Conservation (phyloP, 2,888 invertebrate genomes). For the Artemia sinica region DNA sequence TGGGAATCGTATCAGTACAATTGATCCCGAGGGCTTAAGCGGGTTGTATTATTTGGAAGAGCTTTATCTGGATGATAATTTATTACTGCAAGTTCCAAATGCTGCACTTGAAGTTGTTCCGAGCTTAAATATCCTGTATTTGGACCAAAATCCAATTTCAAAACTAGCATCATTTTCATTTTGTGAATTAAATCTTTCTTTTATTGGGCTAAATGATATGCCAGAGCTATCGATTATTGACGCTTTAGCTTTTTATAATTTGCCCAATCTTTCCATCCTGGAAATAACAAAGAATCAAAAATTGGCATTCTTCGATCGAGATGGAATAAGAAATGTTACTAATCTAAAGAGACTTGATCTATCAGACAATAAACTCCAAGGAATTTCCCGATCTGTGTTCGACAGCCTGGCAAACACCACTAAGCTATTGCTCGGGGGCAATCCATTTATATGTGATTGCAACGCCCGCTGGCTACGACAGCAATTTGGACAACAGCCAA, state of each 20-base stretch:
- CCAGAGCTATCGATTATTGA: slow-evolving; percentile 31
- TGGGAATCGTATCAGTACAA: slow-evolving; percentile 28
- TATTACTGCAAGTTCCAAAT: slow-evolving; percentile 25
- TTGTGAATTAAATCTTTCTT: slow-evolving; percentile 28
- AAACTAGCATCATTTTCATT: slow-evolving; percentile 27
- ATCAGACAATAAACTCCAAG: slow-evolving; percentile 32
- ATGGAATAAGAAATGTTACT: slow-evolving; percentile 31
- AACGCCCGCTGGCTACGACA: slow-evolving; percentile 30
- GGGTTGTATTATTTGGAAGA: slow-evolving; percentile 28
- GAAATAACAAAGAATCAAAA: slow-evolving; percentile 32
- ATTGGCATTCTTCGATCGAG: slow-evolving; percentile 32
- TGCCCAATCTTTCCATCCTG: slow-evolving; percentile 30
- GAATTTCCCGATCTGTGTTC: slow-evolving; percentile 30
- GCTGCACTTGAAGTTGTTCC: slow-evolving; percentile 25
- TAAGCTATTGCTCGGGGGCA: slow-evolving; percentile 32
- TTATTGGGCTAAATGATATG: slow-evolving; percentile 31
- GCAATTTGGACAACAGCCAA: slow-evolving; percentile 21
- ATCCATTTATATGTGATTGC: slow-evolving; percentile 35
- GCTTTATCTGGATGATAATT: slow-evolving; percentile 27
- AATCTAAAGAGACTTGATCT: slow-evolving; percentile 30
- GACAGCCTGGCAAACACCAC: slow-evolving; percentile 29
- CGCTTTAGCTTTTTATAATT: slow-evolving; percentile 31
- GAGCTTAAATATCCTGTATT: slow-evolving; percentile 24
- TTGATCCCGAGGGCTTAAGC: slow-evolving; percentile 30
- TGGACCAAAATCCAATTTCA: slow-evolving; percentile 27